Evolutionary conservation across 2,113 vertebrate genomes (phyloP).

Genomic region (Haplochromis vanheusdeni): DNA sequence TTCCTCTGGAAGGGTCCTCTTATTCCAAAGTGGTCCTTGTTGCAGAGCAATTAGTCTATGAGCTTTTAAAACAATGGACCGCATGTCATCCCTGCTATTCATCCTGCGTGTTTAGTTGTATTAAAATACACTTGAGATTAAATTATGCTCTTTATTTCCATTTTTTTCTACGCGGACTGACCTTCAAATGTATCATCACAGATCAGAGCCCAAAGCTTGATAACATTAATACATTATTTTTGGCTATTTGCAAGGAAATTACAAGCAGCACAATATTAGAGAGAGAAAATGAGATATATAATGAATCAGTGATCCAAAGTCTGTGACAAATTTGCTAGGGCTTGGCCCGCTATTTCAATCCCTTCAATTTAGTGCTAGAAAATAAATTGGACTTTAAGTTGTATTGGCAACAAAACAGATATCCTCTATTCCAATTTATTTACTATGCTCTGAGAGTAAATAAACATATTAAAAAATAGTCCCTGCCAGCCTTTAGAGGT

Average conservation of each 20-base stretch:
- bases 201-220: conserved; percentile 41
- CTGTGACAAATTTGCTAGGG: conserved; percentile 6
- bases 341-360: conserved; percentile 28
- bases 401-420: conserved; percentile 12
- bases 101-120: conserved; percentile 24
- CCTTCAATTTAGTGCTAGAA: conserved; percentile 24
- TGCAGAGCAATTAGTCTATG: conserved; percentile 36
- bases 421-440: conserved; percentile 28
- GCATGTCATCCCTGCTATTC: neutral
- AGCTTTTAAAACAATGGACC: conserved; percentile 32
- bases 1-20: conserved; percentile 12
- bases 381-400: conserved; percentile 46
- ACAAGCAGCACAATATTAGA: conserved; percentile 30
- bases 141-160: conserved; percentile 55
- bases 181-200: conserved; percentile 48
- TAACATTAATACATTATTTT: conserved; percentile 45
- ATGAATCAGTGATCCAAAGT: conserved; percentile 45
- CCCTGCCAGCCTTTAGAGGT: conserved; percentile 1
- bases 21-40: conserved; percentile 28
- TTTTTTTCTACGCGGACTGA: conserved; percentile 40
- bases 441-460: conserved; percentile 6
- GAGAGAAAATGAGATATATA: conserved; percentile 48
- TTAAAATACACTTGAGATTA: conserved; percentile 44
- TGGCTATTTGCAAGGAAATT: conserved; percentile 42
- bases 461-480: neutral